These are phyloP conservation scores for Andricus curvator DNA, from an alignment of 2,888 invertebrate genomes.

Conservation along the genomic window DNA sequence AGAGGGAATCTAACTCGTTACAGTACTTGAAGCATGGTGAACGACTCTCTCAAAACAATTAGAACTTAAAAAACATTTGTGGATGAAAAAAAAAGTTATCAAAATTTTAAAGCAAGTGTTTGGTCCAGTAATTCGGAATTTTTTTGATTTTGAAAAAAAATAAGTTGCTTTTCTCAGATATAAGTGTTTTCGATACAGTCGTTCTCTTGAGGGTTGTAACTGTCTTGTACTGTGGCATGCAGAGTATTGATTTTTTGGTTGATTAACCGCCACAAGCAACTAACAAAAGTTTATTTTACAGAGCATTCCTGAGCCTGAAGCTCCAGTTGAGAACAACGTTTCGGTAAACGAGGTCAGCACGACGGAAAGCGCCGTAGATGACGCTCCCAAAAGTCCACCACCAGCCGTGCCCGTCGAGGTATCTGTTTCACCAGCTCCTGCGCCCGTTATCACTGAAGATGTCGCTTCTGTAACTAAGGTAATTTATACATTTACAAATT, in stretches of 20 bases:
- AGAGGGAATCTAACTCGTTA: constrained; percentile 63
- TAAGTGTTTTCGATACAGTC: not conserved
- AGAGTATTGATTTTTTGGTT: constrained; percentile 7
- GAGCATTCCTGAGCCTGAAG: constrained; percentile 68
- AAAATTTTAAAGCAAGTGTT: not conserved
- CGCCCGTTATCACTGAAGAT: constrained; percentile 75
- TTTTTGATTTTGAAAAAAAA: not conserved
- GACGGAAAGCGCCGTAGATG: constrained; percentile 66
- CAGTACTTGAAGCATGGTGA: constrained; percentile 61
- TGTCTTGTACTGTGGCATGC: constrained; percentile 36
- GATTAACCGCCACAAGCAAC: not conserved
- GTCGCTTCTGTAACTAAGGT: constrained; percentile 77
- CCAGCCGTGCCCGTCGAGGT: constrained; percentile 69
- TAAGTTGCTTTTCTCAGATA: not conserved
- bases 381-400: constrained; percentile 68
- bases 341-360: constrained; percentile 58
- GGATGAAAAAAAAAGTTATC: not conserved
- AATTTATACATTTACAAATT: constrained; percentile 15
- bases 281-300: constrained; percentile 53
- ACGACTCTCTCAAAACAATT: constrained; percentile 59
- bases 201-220: constrained; percentile 27
- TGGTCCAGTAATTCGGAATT: not conserved
- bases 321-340: constrained; percentile 66
- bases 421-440: constrained; percentile 65
- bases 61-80: not conserved